Conservation (phyloP, 1,140 invertebrate species). For the Chrysoperla carnea region DNA sequence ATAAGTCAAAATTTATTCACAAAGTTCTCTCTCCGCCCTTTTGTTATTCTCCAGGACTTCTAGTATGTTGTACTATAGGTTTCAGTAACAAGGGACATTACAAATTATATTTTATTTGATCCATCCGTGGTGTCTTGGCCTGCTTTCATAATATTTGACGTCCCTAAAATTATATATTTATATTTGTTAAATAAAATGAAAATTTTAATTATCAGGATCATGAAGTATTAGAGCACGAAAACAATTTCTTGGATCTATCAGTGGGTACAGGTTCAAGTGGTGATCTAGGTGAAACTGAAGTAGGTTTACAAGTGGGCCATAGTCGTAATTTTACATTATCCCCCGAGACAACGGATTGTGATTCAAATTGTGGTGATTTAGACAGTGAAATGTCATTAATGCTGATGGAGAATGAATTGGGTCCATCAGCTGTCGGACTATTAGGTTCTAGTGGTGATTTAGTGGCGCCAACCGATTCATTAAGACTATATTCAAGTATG, state of each 20-base stretch:
- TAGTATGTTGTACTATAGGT: too few relatives aligned
- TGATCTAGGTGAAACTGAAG: constrained; percentile 45
- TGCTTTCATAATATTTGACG: too few relatives aligned
- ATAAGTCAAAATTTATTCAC: too few relatives aligned
- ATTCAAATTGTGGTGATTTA: constrained; percentile 69
- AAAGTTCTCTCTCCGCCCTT: too few relatives aligned
- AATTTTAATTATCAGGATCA: constrained; percentile 21
- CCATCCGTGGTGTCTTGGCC: too few relatives aligned
- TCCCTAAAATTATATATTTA: too few relatives aligned
- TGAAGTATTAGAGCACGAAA: constrained; percentile 34
- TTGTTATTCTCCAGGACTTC: too few relatives aligned
- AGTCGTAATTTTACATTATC: constrained; percentile 74
- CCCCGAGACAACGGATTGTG: constrained; percentile 90
- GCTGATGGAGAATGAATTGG: constrained; percentile 48
- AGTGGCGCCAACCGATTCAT: constrained; percentile 32
- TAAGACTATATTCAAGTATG: constrained; percentile 53
- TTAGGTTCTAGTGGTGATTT: constrained; percentile 32
- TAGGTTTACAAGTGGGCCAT: constrained; percentile 41
- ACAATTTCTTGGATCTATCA: constrained; percentile 41
- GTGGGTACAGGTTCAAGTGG: constrained; percentile 49
- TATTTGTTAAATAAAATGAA: not conserved
- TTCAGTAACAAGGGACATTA: too few relatives aligned
- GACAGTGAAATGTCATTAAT: constrained; percentile 63
- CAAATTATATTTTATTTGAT: too few relatives aligned
- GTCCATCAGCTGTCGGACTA: constrained; percentile 19